Percentiles rank a stretch among this genome's conserved stretches.
phyloP scores from a whole-genome alignment of 2,888 invertebrate species.

The Apamea monoglypha region DNA sequence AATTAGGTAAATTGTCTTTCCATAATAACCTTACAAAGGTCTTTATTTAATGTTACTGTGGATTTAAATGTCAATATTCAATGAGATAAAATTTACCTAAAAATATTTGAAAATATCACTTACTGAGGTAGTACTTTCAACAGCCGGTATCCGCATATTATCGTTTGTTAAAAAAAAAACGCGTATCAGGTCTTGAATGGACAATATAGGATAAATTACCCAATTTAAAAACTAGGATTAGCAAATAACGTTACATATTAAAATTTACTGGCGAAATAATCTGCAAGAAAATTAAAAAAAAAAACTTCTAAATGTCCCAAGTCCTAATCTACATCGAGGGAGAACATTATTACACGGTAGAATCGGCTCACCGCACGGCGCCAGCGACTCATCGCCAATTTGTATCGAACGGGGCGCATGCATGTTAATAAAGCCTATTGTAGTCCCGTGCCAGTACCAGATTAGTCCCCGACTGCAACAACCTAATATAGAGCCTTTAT shows the following conservation, averaged over 20 bases:
- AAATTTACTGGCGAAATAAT: not conserved
- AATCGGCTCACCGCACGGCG: constrained; percentile 63
- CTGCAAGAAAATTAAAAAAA: not conserved
- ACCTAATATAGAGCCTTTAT: constrained; percentile 60
- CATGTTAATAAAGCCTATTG: constrained; percentile 89
- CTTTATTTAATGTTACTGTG: not conserved
- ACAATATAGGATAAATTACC: not conserved
- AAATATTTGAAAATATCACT: not conserved
- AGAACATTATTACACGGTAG: constrained; percentile 71
- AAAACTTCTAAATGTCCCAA: not conserved
- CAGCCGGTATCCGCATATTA: not conserved
- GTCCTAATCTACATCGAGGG: constrained; percentile 17
- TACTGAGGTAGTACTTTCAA: not conserved
- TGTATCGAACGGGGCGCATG: constrained; percentile 81
- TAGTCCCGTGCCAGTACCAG: constrained; percentile 76
- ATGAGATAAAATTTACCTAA: not conserved
- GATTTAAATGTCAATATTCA: not conserved
- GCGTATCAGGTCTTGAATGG: not conserved
- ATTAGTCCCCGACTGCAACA: constrained; percentile 75
- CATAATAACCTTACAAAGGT: not conserved
- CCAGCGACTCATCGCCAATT: constrained; percentile 83
- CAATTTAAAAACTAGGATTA: not conserved
- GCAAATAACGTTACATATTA: not conserved
- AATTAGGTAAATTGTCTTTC: constrained; percentile 19
- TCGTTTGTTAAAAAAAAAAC: not conserved